Evolutionary conservation across 2,113 vertebrate genomes (phyloP).

Genomic region (Chamaea fasciata): DNA sequence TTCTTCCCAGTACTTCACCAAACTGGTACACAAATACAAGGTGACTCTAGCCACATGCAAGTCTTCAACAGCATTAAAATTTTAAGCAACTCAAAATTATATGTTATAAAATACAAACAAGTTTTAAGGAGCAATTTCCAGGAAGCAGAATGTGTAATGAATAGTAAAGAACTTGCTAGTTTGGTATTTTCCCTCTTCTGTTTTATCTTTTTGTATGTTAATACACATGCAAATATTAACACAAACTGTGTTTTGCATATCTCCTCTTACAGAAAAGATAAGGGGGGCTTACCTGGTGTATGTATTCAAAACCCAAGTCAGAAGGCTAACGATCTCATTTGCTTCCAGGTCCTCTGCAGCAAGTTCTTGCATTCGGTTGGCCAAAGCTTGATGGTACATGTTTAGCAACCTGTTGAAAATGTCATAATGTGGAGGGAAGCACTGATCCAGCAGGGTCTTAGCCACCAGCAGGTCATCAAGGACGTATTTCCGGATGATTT

Average conservation of each 20-base stretch:
- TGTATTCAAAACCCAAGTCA: slow-evolving; percentile 95
- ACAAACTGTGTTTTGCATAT: background rate
- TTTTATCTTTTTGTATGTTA: background rate
- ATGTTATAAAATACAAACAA: background rate
- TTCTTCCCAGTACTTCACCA: background rate
- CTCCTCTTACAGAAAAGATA: background rate
- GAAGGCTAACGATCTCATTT: slow-evolving; percentile 93
- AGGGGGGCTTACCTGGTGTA: slow-evolving; percentile 81
- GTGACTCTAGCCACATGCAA: background rate
- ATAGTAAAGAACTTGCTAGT: background rate
- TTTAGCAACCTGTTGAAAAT: slow-evolving; percentile 85
- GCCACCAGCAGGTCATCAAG: slow-evolving; percentile 89
- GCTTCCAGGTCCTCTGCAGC: slow-evolving; percentile 90
- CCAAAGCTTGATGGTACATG: slow-evolving; percentile 89
- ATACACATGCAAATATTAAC: background rate
- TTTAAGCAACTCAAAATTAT: background rate
- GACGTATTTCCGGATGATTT: slow-evolving; percentile 91
- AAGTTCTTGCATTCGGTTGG: slow-evolving; percentile 86
- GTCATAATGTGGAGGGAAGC: slow-evolving; percentile 91
- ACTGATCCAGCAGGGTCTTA: slow-evolving; percentile 90
- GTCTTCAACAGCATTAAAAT: background rate
- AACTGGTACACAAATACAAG: background rate
- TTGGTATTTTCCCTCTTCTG: background rate
- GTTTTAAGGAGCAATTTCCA: background rate
- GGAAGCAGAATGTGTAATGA: background rate